Evolutionary conservation across 2,888 invertebrate genomes (phyloP).

Genomic region (Carpatolechia fugitivella): DNA sequence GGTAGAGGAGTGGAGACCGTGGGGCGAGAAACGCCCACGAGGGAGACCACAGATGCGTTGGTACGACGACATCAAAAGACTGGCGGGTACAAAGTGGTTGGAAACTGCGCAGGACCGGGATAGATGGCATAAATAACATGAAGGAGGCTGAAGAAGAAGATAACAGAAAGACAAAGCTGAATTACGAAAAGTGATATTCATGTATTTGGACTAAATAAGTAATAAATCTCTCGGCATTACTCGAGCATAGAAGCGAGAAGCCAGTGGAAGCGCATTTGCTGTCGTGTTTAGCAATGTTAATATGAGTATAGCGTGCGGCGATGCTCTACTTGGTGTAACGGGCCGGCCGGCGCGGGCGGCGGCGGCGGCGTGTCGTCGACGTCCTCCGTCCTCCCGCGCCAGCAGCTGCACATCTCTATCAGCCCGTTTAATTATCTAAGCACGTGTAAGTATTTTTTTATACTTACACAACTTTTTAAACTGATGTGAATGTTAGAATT

Average conservation of each 20-base stretch:
- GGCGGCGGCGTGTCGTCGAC: constrained; percentile 37
- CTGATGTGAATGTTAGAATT: background rate
- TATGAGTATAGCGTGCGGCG: constrained; percentile 57
- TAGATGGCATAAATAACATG: too few relatives aligned
- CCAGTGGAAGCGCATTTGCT: constrained; percentile 20
- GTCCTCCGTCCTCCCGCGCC: constrained; percentile 32
- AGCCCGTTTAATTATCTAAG: background rate
- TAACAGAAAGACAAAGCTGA: background rate
- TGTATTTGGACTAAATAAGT: background rate
- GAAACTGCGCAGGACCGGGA: too few relatives aligned
- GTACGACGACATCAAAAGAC: too few relatives aligned
- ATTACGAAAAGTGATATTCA: background rate
- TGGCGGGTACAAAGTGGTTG: too few relatives aligned
- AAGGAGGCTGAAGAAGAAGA: background rate
- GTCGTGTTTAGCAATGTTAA: constrained; percentile 42
- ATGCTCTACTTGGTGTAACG: constrained; percentile 62
- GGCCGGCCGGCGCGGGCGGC: too few relatives aligned
- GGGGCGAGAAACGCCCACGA: too few relatives aligned
- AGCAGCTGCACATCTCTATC: constrained; percentile 14
- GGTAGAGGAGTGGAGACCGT: too few relatives aligned
- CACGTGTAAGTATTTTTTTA: background rate
- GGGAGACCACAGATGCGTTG: too few relatives aligned
- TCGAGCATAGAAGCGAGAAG: background rate
- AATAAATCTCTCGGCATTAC: background rate
- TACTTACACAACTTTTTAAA: background rate